Conservation (phyloP, 2,113 vertebrate genomes). For the Sisor rabdophorus region DNA sequence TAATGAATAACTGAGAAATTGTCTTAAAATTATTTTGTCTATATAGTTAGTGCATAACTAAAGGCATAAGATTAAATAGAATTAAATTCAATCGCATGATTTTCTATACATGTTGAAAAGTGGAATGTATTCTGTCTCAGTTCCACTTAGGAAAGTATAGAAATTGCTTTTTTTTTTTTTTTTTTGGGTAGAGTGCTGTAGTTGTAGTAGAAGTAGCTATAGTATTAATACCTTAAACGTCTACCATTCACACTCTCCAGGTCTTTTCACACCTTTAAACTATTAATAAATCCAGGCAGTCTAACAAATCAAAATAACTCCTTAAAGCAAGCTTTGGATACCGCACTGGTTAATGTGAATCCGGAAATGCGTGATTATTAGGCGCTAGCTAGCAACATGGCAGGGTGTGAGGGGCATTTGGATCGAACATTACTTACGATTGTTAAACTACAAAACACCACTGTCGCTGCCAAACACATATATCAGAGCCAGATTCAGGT, state of each 20-base stretch:
- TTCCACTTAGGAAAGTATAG: neutral
- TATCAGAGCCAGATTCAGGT: slow-evolving; percentile 36
- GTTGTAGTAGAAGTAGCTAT: neutral
- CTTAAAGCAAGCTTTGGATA: slow-evolving; percentile 12
- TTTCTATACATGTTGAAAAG: neutral
- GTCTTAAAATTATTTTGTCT: too few relatives aligned
- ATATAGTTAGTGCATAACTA: too few relatives aligned
- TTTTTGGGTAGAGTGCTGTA: too few relatives aligned
- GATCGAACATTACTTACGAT: slow-evolving; percentile 18
- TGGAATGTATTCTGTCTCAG: neutral
- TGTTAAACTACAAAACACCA: slow-evolving; percentile 29
- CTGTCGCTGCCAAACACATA: slow-evolving; percentile 19
- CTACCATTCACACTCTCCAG: neutral
- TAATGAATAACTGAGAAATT: too few relatives aligned
- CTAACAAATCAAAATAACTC: neutral
- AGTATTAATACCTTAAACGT: neutral
- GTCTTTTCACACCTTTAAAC: neutral
- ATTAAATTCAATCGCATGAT: neutral
- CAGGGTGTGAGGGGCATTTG: slow-evolving; percentile 3
- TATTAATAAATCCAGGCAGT: neutral
- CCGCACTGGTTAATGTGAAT: neutral
- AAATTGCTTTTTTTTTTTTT: neutral
- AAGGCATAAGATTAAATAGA: neutral
- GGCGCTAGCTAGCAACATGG: slow-evolving; percentile 23
- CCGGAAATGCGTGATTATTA: slow-evolving; percentile 20